phyloP scores from a whole-genome alignment of 2,888 invertebrate species.

The Ceraclea dissimilis region DNA sequence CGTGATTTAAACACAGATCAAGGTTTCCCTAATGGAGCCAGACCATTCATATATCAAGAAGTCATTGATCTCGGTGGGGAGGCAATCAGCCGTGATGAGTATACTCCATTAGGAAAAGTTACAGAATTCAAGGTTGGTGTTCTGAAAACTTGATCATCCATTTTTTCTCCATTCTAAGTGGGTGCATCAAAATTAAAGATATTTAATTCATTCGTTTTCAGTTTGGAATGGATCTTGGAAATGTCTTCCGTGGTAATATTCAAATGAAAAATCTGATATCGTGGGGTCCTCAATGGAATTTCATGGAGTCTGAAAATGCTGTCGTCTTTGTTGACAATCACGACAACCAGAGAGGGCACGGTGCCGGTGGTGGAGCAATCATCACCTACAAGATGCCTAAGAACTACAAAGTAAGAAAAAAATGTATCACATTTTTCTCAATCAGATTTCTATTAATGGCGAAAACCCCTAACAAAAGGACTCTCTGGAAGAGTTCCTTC shows the following conservation, averaged over 20 bases:
- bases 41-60: constrained; percentile 67
- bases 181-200: too few species aligned
- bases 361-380: constrained; percentile 51
- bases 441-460: too few species aligned
- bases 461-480: too few species aligned
- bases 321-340: constrained; percentile 87
- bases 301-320: constrained; percentile 53
- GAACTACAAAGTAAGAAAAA: constrained; percentile 52
- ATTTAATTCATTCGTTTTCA: too few species aligned
- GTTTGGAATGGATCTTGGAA: constrained; percentile 34
- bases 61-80: constrained; percentile 64
- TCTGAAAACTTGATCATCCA: not conserved
- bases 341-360: constrained; percentile 78
- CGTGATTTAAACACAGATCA: constrained; percentile 53
- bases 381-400: constrained; percentile 61
- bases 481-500: too few species aligned
- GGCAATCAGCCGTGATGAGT: constrained; percentile 44
- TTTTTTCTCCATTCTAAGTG: not conserved
- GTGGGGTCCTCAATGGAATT: constrained; percentile 61
- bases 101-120: constrained; percentile 53
- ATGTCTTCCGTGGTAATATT: constrained; percentile 42
- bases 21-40: constrained; percentile 55
- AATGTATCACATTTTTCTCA: not conserved
- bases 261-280: constrained; percentile 55
- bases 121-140: constrained; percentile 56